These are phyloP conservation scores for Tyrannus savana DNA, from an alignment of 2,113 vertebrate species.

Conservation along the genomic window DNA sequence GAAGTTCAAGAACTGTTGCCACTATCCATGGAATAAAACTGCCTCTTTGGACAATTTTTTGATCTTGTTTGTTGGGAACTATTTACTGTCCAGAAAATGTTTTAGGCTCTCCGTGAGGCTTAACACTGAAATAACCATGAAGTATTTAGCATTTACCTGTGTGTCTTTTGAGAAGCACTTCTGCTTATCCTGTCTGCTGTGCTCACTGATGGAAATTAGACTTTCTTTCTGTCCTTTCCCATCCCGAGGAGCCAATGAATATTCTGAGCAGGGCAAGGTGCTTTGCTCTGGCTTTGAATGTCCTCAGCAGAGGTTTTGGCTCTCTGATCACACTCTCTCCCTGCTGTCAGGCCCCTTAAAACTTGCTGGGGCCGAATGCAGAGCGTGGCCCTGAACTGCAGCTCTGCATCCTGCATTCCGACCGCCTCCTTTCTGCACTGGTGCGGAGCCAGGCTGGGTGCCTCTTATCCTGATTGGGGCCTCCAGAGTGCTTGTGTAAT, in stretches of 20 bases:
- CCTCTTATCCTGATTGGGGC: conserved; percentile 37
- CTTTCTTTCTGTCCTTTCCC: not conserved
- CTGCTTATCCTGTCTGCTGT: rapidly evolving
- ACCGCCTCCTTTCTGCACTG: not conserved
- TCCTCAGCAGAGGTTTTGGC: not conserved
- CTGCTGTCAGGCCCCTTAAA: rapidly evolving
- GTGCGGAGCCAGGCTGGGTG: not conserved
- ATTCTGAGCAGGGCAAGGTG: rapidly evolving
- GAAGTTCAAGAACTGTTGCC: not conserved
- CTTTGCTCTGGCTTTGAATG: not conserved
- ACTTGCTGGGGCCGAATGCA: not conserved
- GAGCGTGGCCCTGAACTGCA: not conserved
- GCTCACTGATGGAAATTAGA: not conserved
- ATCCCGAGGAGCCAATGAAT: not conserved
- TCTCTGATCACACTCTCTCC: rapidly evolving
- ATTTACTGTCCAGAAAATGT: not conserved
- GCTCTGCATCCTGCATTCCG: not conserved
- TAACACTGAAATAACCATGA: not conserved
- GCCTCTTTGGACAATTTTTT: not conserved
- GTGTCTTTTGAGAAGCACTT: not conserved
- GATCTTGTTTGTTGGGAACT: not conserved
- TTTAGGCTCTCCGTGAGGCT: not conserved
- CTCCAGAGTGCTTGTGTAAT: not conserved
- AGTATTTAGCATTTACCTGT: not conserved
- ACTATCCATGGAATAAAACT: not conserved